Evolutionary conservation across 2,888 invertebrate species (phyloP).

Genomic region (Protophormia terraenovae): DNA sequence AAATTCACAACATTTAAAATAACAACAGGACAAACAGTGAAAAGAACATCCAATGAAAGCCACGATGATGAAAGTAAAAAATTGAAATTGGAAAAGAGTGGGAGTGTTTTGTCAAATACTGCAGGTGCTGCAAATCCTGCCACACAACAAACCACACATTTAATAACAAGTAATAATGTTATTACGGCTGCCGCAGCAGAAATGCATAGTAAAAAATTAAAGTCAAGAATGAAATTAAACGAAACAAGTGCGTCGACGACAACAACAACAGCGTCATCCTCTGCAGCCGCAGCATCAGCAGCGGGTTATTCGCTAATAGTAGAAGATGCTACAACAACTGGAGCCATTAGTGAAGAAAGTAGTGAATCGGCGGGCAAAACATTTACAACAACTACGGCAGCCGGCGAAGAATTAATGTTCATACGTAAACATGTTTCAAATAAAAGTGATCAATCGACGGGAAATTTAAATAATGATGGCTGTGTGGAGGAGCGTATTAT

Average conservation of each 20-base stretch:
- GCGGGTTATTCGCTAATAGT: constrained; percentile 58
- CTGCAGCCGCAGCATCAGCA: constrained; percentile 19
- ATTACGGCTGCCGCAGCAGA: constrained; percentile 31
- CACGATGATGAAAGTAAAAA: constrained; percentile 67
- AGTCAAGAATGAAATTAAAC: constrained; percentile 52
- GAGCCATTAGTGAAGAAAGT: constrained; percentile 55
- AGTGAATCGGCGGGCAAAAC: constrained; percentile 50
- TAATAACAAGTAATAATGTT: constrained; percentile 42
- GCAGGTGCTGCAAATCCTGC: constrained; percentile 35
- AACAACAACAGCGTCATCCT: constrained; percentile 31
- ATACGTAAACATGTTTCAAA: constrained; percentile 55
- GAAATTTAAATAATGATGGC: constrained; percentile 49
- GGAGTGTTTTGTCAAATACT: constrained; percentile 55
- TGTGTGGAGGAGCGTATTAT: constrained; percentile 57
- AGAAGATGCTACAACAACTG: constrained; percentile 46
- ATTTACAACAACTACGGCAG: constrained; percentile 19
- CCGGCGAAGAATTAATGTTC: constrained; percentile 57
- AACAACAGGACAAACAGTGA: constrained; percentile 60
- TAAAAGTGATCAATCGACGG: constrained; percentile 25
- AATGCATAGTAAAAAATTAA: constrained; percentile 49
- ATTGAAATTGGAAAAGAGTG: constrained; percentile 66
- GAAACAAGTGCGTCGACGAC: constrained; percentile 46
- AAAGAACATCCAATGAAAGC: constrained; percentile 65
- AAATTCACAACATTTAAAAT: constrained; percentile 62
- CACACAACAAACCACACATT: constrained; percentile 25